Evolutionary conservation across 1,140 invertebrate genomes (phyloP).

Genomic region (Mactra quadrangularis): DNA sequence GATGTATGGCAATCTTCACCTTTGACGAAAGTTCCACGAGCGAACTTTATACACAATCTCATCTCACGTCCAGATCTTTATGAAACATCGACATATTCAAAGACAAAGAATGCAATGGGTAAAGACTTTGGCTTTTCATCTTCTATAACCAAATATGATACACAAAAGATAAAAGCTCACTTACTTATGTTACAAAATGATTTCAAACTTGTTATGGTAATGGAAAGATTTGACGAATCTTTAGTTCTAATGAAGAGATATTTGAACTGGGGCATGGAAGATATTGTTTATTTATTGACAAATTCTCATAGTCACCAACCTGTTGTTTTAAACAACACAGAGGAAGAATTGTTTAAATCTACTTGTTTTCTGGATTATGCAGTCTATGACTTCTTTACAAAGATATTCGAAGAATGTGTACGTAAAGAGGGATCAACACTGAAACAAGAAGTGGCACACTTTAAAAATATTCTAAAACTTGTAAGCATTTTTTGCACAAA

Average conservation of each 20-base stretch:
- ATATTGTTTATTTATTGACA: conserved; percentile 79
- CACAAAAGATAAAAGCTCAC: conserved; percentile 45
- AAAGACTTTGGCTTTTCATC: conserved; percentile 69
- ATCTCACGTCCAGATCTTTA: conserved; percentile 54
- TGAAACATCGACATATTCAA: conserved; percentile 36
- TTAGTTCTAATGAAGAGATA: conserved; percentile 84
- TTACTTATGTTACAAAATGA: conserved; percentile 54
- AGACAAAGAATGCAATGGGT: conserved; percentile 71
- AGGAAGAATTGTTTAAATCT: not conserved
- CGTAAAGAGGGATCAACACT: not conserved
- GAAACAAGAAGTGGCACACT: conserved; percentile 1
- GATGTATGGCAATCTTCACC: conserved; percentile 28
- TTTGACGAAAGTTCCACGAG: conserved; percentile 43
- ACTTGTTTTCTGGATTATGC: conserved; percentile 13
- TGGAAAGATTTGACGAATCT: conserved; percentile 85
- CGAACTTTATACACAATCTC: conserved; percentile 47
- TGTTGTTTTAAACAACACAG: not conserved
- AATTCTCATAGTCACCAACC: conserved; percentile 16
- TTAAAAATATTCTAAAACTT: conserved; percentile 8
- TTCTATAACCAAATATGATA: conserved; percentile 21
- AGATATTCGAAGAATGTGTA: conserved; percentile 11
- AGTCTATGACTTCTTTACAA: conserved; percentile 27
- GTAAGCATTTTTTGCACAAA: conserved; percentile 1
- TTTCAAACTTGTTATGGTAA: conserved; percentile 85
- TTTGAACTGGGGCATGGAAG: conserved; percentile 84